Evolutionary conservation across 2,888 invertebrate genomes (phyloP).

Genomic region (Pheosia gnoma): DNA sequence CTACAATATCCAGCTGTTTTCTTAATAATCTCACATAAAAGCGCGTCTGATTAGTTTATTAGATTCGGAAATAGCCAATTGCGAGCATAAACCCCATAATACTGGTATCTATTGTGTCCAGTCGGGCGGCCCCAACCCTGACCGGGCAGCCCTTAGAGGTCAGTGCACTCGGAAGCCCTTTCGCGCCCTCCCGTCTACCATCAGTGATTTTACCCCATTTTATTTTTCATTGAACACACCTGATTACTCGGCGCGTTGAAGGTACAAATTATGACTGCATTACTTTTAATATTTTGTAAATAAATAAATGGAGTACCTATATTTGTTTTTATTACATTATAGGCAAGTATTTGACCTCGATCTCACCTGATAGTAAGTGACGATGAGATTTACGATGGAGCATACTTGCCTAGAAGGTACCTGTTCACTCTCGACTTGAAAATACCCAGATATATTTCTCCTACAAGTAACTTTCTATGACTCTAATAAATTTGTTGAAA

Average conservation of each 20-base stretch:
- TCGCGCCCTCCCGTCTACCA: conserved; percentile 36
- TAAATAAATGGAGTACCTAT: too few relatives aligned
- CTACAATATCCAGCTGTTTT: neutral
- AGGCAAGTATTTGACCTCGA: too few relatives aligned
- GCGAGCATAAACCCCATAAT: conserved; percentile 26
- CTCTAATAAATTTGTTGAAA: too few relatives aligned
- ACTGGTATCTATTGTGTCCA: conserved; percentile 64
- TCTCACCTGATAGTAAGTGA: too few relatives aligned
- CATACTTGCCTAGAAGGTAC: too few relatives aligned
- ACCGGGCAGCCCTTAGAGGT: conserved; percentile 57
- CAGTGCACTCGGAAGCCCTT: conserved; percentile 67
- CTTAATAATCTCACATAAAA: neutral
- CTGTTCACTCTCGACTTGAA: too few relatives aligned
- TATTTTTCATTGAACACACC: conserved; percentile 67
- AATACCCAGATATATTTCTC: too few relatives aligned
- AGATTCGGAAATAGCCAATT: conserved; percentile 37
- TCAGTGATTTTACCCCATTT: conserved; percentile 53
- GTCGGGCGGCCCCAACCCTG: conserved; percentile 57
- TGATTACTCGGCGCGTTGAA: conserved; percentile 52
- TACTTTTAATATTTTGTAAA: too few relatives aligned
- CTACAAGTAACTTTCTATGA: too few relatives aligned
- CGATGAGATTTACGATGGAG: too few relatives aligned
- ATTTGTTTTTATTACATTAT: too few relatives aligned
- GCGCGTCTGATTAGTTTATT: conserved; percentile 14
- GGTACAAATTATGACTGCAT: conserved; percentile 17